Conservation (phyloP, 23 tunicate species). For the Ciona savignyi region DNA sequence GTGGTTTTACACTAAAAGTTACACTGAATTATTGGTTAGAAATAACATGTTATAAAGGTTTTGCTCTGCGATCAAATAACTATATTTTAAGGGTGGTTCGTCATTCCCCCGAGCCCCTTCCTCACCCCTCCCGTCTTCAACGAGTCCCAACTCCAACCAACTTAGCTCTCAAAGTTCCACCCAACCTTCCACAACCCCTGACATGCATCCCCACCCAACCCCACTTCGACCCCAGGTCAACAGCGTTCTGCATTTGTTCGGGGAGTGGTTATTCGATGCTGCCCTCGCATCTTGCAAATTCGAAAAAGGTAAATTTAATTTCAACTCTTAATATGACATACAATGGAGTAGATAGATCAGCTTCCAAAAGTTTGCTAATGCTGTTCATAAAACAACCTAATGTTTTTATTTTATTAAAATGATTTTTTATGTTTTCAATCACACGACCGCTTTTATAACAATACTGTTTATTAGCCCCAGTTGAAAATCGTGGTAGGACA, state of each 20-base stretch:
- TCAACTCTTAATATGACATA: no score
- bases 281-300: constrained; percentile 72
- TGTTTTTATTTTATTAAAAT: no score
- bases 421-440: no score
- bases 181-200: constrained; percentile 5
- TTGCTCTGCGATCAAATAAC: no score
- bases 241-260: constrained; percentile 73
- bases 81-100: constrained; percentile 18
- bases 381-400: no score
- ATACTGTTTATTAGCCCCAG: no score
- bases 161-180: not conserved
- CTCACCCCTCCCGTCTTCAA: constrained; percentile 16
- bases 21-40: no score
- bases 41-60: not conserved
- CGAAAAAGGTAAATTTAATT: constrained; percentile 5
- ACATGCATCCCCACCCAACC: constrained; percentile 75
- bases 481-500: constrained; percentile 19
- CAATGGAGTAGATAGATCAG: no score
- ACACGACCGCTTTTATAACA: no score
- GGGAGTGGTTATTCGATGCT: constrained; percentile 90
- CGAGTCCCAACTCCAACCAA: constrained; percentile 5
- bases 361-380: no score
- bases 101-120: constrained; percentile 19
- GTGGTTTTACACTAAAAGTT: no score
- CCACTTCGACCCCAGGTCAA: constrained; percentile 70